Evolutionary conservation across 2,888 invertebrate genomes (phyloP), one percentile per base, ranked within the genome.

Genomic region (Mythimna pallens): DNA sequence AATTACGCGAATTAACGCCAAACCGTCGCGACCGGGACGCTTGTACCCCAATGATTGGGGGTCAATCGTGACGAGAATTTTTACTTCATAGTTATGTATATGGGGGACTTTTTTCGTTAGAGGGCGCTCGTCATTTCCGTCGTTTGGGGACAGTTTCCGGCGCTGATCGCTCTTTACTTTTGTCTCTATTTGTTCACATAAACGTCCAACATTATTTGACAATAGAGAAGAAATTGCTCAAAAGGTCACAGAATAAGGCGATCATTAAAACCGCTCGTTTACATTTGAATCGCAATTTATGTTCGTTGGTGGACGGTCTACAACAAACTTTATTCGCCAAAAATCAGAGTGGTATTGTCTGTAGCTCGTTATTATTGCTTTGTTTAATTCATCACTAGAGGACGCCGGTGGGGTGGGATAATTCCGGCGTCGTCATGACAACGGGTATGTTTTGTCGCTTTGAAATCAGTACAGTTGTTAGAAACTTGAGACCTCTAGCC

Each of bases 261-360:
- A 30, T 76, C 62, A 70, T 80, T 65, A 68, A 62, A 70, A 70
- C 74, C 43, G 36, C 61, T 73, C 69, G 67, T 78, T 80, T 54
- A 78, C 67, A 70, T 74, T 64, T 80, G 58, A 55, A 81, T 74
- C 65, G 43, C 34, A 78, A 70, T 80, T 80, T 36, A 68, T 65
- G 74, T 50, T 68, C 66, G 14, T 69, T 63, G n/a, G n/a, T 47
- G 40, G 70, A 63, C 78, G 78, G 43, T 73, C 76, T 65, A 73
- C 74, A 77, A 65, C 70, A 68, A 77, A 81, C 65, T 82, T 77
- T 68, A 73, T 70, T 65, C 62, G 61, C 62, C 30, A 81, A 86
- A 74, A 85, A 86, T 82, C 74, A 82, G 65, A 55, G 65, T 58
- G 64, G 59, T 76, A 79, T 86, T 86, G 79, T 81, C 77, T 67